These are phyloP conservation scores for Rhinopithecus roxellana DNA, from an alignment of 2,113 vertebrate genomes.

Conservation along the genomic window DNA sequence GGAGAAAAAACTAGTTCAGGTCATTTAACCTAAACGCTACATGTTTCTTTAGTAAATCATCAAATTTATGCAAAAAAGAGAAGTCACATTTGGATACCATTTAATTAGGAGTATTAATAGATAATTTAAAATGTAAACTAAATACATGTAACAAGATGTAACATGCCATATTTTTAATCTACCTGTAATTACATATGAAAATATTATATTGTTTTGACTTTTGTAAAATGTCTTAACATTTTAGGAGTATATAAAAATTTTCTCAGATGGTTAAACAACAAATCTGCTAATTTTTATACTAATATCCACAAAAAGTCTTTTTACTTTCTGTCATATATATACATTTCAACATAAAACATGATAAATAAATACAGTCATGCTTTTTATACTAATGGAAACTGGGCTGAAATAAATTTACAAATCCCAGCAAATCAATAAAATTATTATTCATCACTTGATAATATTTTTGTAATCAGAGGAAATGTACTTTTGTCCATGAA, in stretches of 20 bases:
- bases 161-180: neutral
- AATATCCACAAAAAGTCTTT: slow-evolving; percentile 30
- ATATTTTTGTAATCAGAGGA: neutral
- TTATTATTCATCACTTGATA: neutral
- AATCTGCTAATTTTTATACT: slow-evolving; percentile 35
- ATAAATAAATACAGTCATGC: neutral
- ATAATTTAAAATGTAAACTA: slow-evolving; percentile 50
- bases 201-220: slow-evolving; percentile 29
- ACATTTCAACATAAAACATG: neutral
- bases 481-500: neutral
- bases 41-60: slow-evolving; percentile 60
- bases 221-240: slow-evolving; percentile 58
- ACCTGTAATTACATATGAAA: slow-evolving; percentile 46
- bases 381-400: neutral
- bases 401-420: neutral
- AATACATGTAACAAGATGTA: slow-evolving; percentile 23
- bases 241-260: slow-evolving; percentile 27
- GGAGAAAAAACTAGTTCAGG: neutral
- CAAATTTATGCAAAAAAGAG: slow-evolving; percentile 34
- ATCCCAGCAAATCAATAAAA: neutral
- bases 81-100: neutral
- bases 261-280: slow-evolving; percentile 56
- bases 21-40: slow-evolving; percentile 31
- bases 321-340: neutral
- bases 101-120: slow-evolving; percentile 24